Evolutionary conservation across 2,113 vertebrate genomes (phyloP).

Genomic region (Corythornis vintsioides): DNA sequence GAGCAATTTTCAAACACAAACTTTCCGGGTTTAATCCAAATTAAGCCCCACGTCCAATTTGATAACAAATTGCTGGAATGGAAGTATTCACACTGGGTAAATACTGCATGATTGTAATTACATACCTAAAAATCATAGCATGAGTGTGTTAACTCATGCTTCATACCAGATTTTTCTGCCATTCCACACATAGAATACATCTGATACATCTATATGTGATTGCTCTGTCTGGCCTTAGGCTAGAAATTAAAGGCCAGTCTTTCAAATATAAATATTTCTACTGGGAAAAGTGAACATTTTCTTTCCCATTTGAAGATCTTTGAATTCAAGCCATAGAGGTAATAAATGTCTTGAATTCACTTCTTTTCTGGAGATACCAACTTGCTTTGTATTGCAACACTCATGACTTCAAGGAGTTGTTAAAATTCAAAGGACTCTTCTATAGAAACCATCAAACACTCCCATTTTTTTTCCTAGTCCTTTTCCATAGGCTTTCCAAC

Average conservation of each 20-base stretch:
- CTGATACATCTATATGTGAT: background rate
- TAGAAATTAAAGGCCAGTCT: background rate
- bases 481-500: background rate
- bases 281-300: background rate
- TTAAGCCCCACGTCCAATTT: background rate
- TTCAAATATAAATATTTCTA: background rate
- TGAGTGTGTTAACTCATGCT: background rate
- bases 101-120: conserved; percentile 29
- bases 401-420: background rate
- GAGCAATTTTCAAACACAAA: background rate
- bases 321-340: background rate
- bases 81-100: background rate
- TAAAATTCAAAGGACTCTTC: background rate
- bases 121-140: background rate
- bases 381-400: background rate
- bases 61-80: conserved; percentile 1
- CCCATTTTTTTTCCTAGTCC: rapidly evolving
- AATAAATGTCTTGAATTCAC: background rate
- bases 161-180: background rate
- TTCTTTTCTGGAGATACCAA: background rate
- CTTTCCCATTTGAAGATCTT: background rate
- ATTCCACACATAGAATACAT: background rate
- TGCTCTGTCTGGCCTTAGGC: background rate
- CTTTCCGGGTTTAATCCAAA: conserved; percentile 7
- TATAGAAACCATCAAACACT: background rate